Evolutionary conservation across 2,888 invertebrate species (phyloP), one percentile per base, ranked within the genome.

Genomic region (Lissonota sp.): DNA sequence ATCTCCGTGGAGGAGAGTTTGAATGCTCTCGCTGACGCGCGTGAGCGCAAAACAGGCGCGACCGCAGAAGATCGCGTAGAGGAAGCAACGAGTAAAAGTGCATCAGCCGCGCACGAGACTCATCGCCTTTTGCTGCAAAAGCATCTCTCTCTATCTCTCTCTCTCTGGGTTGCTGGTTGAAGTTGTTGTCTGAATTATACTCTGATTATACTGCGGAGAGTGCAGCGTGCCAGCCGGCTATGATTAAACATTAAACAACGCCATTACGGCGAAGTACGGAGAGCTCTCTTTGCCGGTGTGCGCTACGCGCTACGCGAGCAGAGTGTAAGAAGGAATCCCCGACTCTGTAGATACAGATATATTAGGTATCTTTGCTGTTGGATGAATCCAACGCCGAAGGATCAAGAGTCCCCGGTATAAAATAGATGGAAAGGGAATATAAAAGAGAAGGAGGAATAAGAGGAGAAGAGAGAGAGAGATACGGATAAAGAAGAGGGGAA

Each of bases 231-330:
- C 74, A 88, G 87, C 85, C 83, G 89, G 91, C 86, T 91, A 91
- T 91, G 91, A 91, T 91, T 91, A 91, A 91, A 91, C 91, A 91
- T 91, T 91, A 91, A 91, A 91, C 90, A 91, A 91, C 91, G 91
- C 91, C 90, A 91, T 91, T 91, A 91, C 87, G 79, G 84, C 86
- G 85, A 84, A 85, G 85, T 76, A 84, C 82, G 83, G 72, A 82
- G 82, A 83, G 84, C 42, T 40, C 40, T 63, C 67, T 57, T 66
- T 7, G 71, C 74, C 70, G 57, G 67, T 74, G 26, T 55, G 57
- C 26, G 60, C 8, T 60, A 60, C 40, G n/a, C 60, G 60, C 66
- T 76, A 46, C 76, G 71, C 75, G 75, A 73, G 55, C 63, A 57
- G 46, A 57, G 46, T 72, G 80, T 72, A 72, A 76, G 71, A 62